Percentiles rank a stretch among this genome's conserved stretches.
Evolutionary conservation across 2,888 invertebrate genomes (phyloP).

Genomic region (Nyleta sp.): DNA sequence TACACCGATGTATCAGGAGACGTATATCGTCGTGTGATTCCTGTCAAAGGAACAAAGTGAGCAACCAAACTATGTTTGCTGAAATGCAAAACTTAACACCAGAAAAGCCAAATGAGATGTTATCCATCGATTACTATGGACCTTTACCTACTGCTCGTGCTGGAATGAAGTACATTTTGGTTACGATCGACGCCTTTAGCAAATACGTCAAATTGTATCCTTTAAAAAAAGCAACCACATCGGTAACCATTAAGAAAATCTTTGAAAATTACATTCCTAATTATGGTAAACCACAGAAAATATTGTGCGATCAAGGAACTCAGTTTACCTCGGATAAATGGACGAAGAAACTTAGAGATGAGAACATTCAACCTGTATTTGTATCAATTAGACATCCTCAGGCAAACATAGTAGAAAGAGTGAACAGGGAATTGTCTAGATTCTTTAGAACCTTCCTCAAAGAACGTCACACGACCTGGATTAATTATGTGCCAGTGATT

Average conservation of each 20-base stretch:
- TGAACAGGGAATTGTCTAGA: background rate
- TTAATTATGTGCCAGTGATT: background rate
- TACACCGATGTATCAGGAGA: background rate
- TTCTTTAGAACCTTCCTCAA: constrained; percentile 12
- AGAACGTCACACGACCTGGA: background rate
- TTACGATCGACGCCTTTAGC: constrained; percentile 7
- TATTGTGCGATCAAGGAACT: constrained; percentile 13
- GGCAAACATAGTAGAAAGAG: constrained; percentile 6
- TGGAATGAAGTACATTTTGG: constrained; percentile 3
- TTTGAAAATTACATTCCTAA: constrained; percentile 8
- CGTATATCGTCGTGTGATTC: constrained; percentile 6
- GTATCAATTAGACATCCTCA: constrained; percentile 16
- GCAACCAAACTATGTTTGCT: background rate
- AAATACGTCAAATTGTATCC: constrained; percentile 24
- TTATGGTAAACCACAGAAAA: constrained; percentile 7
- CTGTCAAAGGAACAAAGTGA: constrained; percentile 33
- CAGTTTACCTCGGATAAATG: constrained; percentile 9
- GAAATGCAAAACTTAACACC: constrained; percentile 19
- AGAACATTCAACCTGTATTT: background rate
- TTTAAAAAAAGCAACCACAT: constrained; percentile 1
- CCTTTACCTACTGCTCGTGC: constrained; percentile 41
- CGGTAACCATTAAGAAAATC: background rate
- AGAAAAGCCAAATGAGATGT: constrained; percentile 22
- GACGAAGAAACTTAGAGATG: background rate
- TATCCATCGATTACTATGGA: constrained; percentile 59